Evolutionary conservation across 2,113 vertebrate genomes (phyloP), one percentile per base, ranked within the genome.

Genomic region (Thoracochromis brauschi): DNA sequence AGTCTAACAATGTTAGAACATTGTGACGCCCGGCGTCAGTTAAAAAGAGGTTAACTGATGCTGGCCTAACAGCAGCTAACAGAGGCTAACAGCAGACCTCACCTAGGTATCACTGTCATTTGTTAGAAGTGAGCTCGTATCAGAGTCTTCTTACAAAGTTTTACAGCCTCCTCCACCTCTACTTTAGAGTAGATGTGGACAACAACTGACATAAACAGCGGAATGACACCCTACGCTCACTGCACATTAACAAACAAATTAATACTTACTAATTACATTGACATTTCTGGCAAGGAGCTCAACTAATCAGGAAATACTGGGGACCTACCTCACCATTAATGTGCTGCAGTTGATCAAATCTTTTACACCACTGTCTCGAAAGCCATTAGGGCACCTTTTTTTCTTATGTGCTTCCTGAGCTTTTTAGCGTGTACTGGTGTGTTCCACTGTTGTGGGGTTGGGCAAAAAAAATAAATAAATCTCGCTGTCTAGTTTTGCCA

Each of bases 401-500:
- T 89, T 80, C 87, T 82, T n/a, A 55, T 81, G 42, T 87, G 87
- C 78, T 54, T 87, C 38, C 53, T 87, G 81, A 86, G 82, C 68
- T 60, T 87, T 84, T 90, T 82, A 73, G 47, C 24, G 40, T 60
- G 84, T 40, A 35, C 35, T 85, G 49, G 51, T 82, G 80, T 71
- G 75, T 83, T 89, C 84, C 45, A 89, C 90, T 88, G 80, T 83
- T 57, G 8, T 83, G 49, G 60, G 63, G 29, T 54, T 40, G 17
- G 19, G 47, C 9, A 4, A 16, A 80, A 79, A 17, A 45, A 13
- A 33, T 0, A 35, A 9, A 35, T 0, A 42, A 55, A 57, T 63
- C 38, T 65, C 87, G 58, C 88, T 85, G 73, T 90, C 87, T 85
- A 54, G 47, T 71, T 84, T 55, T 89, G 57, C 58, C 90, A 91